Evolutionary conservation across 1,140 invertebrate species (phyloP), one percentile per base, ranked within the genome.

Genomic region (Dryas iulia): DNA sequence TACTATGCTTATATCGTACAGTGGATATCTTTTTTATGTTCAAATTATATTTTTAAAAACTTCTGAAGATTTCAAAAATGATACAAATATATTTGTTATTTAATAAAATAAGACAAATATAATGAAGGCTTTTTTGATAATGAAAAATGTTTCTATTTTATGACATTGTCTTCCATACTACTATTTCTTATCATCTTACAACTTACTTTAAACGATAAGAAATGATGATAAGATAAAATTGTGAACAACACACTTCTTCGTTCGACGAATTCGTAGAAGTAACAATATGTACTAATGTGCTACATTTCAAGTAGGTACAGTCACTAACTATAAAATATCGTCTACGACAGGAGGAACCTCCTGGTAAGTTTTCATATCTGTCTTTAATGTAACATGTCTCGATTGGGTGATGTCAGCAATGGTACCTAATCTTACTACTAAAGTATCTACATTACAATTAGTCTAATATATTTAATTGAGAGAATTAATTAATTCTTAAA

Each of bases 191-290:
- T 70, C 72, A 52, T n/a, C 18, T 30, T 73, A 58, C 26, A 66
- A 63, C 59, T 73, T 65, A 69, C 63, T 59, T 73, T 56, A 61
- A 66, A 59, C 59, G 72, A 73, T 73, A 66, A 78, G 69, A 60
- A 35, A 5, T 26, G n/a, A 33, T 56, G 80, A 82, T 81, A 79
- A 79, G 81, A 81, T 81, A 79, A 74, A 77, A 60, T 56, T 24
- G 25, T 23, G 39, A 47, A 21, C 39, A 56, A 24, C 23, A 68
- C 33, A 28, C 21, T 57, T 54, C 58, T 25, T 28, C 8, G 14
- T 21, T 47, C 33, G 39, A 25, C 18, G 65, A 10, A 54, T 54
- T 26, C 21, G 21, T 60, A 14, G 47, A 61, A 21, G 2, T 28
- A 28, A 39, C 10, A 35, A 47, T 67, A 59, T 39, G 21, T 60